Conservation (phyloP, 37 sponge, comb jelly and placozoan genomes). For the Haliclona indistincta region DNA sequence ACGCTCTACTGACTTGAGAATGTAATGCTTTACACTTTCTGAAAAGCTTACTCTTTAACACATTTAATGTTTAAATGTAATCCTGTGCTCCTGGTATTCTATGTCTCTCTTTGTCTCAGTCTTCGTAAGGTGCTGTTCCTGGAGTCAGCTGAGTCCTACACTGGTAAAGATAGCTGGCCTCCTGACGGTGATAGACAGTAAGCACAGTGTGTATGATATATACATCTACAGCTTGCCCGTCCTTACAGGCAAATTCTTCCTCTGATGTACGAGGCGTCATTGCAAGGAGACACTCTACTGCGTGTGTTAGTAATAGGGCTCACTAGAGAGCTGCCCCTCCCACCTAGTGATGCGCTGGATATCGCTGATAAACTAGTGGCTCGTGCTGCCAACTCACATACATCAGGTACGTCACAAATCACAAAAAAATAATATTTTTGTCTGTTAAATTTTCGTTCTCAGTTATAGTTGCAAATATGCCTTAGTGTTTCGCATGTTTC, state of each 20-base stretch:
- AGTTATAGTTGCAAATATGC: not conserved
- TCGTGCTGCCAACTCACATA: conserved; percentile 86
- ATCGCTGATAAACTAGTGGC: conserved; percentile 87
- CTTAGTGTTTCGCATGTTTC: not conserved
- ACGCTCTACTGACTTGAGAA: not conserved
- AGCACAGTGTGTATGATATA: not conserved
- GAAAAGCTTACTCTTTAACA: not conserved
- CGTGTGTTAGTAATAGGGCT: conserved; percentile 82
- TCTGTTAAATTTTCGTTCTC: not conserved
- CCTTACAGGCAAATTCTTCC: conserved; percentile 53
- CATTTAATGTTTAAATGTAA: not conserved
- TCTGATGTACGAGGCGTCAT: conserved; percentile 74
- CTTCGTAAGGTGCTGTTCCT: conserved; percentile 82
- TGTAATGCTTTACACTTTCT: not conserved
- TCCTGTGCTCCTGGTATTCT: not conserved
- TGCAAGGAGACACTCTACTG: conserved; percentile 91
- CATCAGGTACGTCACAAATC: conserved; percentile 45
- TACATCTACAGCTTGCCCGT: not conserved
- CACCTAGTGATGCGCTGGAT: conserved; percentile 85
- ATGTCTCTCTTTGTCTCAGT: not conserved
- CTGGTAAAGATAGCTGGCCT: conserved; percentile 88
- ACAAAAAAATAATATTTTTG: not conserved
- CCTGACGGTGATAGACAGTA: conserved; percentile 81
- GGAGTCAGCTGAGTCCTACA: conserved; percentile 76
- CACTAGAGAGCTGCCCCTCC: conserved; percentile 77